Evolutionary conservation across 2,888 invertebrate genomes (phyloP), one percentile per base, ranked within the genome.

Genomic region (Formica aserva): DNA sequence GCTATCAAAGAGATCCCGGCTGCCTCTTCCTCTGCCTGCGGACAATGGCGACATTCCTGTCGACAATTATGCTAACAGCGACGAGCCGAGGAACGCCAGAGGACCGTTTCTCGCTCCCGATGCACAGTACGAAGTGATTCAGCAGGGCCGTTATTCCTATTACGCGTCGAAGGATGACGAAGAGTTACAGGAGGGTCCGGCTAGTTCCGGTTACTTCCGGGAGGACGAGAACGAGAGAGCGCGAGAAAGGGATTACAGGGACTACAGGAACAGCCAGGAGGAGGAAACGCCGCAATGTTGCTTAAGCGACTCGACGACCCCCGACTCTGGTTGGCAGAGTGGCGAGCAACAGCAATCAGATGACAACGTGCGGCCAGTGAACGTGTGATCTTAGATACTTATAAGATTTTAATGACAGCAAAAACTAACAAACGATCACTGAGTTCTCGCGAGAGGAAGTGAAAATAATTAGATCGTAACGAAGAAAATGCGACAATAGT

Each of bases 271-370:
- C 92, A 95, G 41, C 38, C 90, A 91, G 72, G 92, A 91, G 62
- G 92, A 88, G 26, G 93, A 93, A 95, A 95, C 91, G 90, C 95
- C 1, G 32, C 95, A 96, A 82, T 96, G 96, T 84, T 96, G 96
- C 65, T 95, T 96, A 76, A 96, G 95, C 87, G 96, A 96, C 67
- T 96, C 96, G 0, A 96, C 96, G 62, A 97, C 97, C 0, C 96
- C 97, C 95, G 97, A 97, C 88, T 96, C 97, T 0, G 97, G 97
- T 0, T 97, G 97, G 97, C 97, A 97, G 86, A 97, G 96, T 89
- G 97, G 96, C 0, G 93, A 93, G 60, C 92, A 93, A n/a, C 89
- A 92, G 41, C 92, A 92, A 81, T 92, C 92, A 15, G 92, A 93
- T 13, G 94, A 94, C 63, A 92, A 91, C 35, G 92, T 92, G 66